These are phyloP conservation scores for Scaptomyza montana DNA, from an alignment of 1,140 invertebrate species.

Conservation along the genomic window DNA sequence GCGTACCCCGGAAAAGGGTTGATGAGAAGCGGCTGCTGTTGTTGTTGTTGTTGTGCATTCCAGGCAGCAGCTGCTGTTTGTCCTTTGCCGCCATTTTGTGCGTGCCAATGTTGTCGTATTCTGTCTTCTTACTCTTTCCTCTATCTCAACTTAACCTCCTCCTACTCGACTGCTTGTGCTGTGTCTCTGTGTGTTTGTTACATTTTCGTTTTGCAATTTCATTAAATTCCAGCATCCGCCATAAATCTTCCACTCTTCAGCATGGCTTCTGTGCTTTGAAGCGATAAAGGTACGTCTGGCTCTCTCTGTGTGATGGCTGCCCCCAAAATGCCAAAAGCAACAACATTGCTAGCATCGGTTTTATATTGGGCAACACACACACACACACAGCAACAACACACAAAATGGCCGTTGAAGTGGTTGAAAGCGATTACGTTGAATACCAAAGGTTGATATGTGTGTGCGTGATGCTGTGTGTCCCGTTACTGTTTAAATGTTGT, in stretches of 20 bases:
- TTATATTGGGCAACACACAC: conserved; percentile 51
- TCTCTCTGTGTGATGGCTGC: conserved; percentile 44
- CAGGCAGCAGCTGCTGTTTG: conserved; percentile 76
- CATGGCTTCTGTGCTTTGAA: conserved; percentile 81
- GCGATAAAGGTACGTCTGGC: conserved; percentile 76
- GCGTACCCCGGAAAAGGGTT: conserved; percentile 9
- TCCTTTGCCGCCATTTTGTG: conserved; percentile 80
- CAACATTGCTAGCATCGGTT: conserved; percentile 43
- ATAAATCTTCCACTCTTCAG: conserved; percentile 83
- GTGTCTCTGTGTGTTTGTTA: conserved; percentile 58
- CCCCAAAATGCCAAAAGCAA: conserved; percentile 50
- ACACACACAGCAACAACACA: conserved; percentile 34
- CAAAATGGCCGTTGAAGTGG: conserved; percentile 81
- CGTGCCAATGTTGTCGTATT: conserved; percentile 35
- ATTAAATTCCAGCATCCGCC: conserved; percentile 83
- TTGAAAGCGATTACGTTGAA: conserved; percentile 81
- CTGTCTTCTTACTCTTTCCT: not conserved
- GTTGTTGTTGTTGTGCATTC: conserved; percentile 16
- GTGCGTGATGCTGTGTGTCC: conserved; percentile 40
- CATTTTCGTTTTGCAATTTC: conserved; percentile 83
- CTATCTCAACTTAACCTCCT: not conserved
- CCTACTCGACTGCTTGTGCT: not conserved
- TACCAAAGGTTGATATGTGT: conserved; percentile 70
- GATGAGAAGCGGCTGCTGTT: conserved; percentile 12
- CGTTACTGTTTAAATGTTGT: conserved; percentile 71